phyloP scores from a whole-genome alignment of 1,140 invertebrate genomes.

The Idris sp. region DNA sequence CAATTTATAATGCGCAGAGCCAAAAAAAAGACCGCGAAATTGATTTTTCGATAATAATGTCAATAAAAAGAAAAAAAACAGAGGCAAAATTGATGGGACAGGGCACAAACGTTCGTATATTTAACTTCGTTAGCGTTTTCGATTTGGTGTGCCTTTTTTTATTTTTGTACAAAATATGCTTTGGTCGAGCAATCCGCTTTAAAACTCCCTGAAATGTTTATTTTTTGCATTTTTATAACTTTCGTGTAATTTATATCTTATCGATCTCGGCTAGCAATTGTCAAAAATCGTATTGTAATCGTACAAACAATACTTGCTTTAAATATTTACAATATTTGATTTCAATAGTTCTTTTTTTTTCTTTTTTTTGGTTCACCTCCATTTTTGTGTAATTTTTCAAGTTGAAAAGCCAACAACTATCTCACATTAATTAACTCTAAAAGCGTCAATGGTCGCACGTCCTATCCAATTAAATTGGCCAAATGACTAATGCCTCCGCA shows the following conservation, averaged over 20 bases:
- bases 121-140: conserved; percentile 33
- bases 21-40: conserved; percentile 24
- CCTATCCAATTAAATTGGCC: conserved; percentile 44
- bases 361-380: no score
- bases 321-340: neutral
- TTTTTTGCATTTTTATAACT: neutral
- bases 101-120: conserved; percentile 12
- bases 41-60: conserved; percentile 25
- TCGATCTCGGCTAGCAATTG: no score
- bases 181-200: conserved; percentile 11
- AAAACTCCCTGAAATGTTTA: conserved; percentile 1
- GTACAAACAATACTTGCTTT: no score
- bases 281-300: no score
- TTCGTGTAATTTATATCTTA: no score
- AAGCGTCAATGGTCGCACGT: conserved; percentile 44
- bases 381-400: conserved; percentile 28
- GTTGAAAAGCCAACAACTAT: conserved; percentile 35
- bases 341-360: no score
- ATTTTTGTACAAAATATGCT: conserved; percentile 9
- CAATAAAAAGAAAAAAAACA: conserved; percentile 25
- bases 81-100: conserved; percentile 22
- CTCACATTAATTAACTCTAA: conserved; percentile 51
- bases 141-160: conserved; percentile 6
- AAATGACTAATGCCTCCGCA: conserved; percentile 50
- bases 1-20: conserved; percentile 29